Conservation (phyloP, 2,888 invertebrate genomes). For the Dolichopus griseipennis region DNA sequence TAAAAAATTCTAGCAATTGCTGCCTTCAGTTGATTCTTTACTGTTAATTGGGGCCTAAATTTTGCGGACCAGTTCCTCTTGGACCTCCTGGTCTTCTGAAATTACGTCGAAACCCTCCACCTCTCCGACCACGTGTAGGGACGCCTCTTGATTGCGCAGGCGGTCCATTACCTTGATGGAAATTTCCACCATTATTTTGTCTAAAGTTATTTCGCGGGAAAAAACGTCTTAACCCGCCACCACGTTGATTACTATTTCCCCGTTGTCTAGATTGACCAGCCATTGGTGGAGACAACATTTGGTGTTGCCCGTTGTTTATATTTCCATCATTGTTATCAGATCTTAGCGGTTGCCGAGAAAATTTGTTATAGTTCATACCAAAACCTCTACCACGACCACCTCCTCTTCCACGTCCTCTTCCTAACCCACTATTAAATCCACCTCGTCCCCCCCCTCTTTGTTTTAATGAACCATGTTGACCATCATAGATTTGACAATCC, state of each 20-base stretch:
- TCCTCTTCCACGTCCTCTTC: constrained; percentile 20
- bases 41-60: background rate
- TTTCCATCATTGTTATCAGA: constrained; percentile 32
- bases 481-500: constrained; percentile 31
- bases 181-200: background rate
- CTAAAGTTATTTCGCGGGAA: background rate
- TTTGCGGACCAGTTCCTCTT: background rate
- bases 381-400: constrained; percentile 23
- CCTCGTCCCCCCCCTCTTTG: constrained; percentile 45
- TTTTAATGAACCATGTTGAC: constrained; percentile 3
- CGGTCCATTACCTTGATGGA: background rate
- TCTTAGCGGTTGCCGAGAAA: constrained; percentile 31
- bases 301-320: constrained; percentile 34
- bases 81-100: constrained; percentile 1
- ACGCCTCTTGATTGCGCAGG: background rate
- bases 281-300: constrained; percentile 43
- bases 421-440: constrained; percentile 38
- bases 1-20: background rate
- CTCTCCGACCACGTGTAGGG: background rate
- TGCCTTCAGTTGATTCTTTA: background rate
- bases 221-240: constrained; percentile 17
- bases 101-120: background rate
- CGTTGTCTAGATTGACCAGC: constrained; percentile 48
- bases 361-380: constrained; percentile 32
- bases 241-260: constrained; percentile 27